Base-by-base conservation (phyloP, 2,797 vertebrate species). In the Nyctibius grandis region DNA sequence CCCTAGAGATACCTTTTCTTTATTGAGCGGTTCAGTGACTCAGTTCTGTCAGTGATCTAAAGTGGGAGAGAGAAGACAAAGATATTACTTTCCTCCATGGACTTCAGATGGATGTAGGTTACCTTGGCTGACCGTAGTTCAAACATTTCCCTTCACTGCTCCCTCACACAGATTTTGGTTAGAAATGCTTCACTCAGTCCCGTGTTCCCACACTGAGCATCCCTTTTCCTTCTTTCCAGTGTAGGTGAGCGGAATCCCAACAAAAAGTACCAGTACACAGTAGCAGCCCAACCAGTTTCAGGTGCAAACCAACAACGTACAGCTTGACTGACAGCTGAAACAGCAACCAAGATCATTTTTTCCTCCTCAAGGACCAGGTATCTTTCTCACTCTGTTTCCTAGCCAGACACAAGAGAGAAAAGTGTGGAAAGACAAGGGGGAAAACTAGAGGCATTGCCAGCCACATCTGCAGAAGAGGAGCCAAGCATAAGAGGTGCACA, bases 21-120 rank as follows among this genome's bases (percentile, higher is more conserved):
- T 96, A 99, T 97, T 3, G 99, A 99, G 73, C 98, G 98, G 96
- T 97, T 98, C 97, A 99, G 97, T 25, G 97, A 99, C 97, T 99
- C 98, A 0, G 99, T 98, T 90, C 98, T 98, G 92, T 99, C 98
- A 0, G 96, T 97, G 89, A 99, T 98, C 99, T 99, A 93, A 72
- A 77, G 69, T 25, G 70, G 65, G 9, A 76, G 57, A 76, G 77
- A 57, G 31, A 80, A 89, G 33, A 59, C 2, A 48, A 68, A 81
- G 40, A 36, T 29, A 3, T 28, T 33, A 57, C 51, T 81, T 45
- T 33, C 54, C 38, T 77, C 48, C 47, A 14, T 4, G 23, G 31
- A 69, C 17, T 21, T 79, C 74, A 69, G 28, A 44, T 8, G 18
- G 20, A 76, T 25, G 12, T n/a, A 65, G 23, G 34, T 36, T 45